Evolutionary conservation across 2,113 vertebrate genomes (phyloP), one percentile per base, ranked within the genome.

Genomic region (Sander vitreus): DNA sequence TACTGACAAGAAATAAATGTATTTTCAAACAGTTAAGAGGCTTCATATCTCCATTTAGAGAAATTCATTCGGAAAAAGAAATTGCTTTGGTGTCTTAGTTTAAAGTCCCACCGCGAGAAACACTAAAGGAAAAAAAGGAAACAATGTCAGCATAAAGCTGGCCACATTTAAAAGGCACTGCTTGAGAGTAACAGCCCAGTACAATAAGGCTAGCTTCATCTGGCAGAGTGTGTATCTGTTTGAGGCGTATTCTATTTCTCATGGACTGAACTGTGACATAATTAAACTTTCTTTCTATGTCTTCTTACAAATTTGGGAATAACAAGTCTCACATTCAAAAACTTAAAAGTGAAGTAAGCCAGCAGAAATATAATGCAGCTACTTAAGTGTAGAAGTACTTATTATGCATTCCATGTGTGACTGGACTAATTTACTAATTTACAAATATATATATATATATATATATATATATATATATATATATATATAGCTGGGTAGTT

Each of bases 11-110:
- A 84, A 80, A 80, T 82, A 85, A 87, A 85, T 73, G 72, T 73
- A 45, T 90, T 73, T 85, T 78, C 80, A 78, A 87, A 78, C 76
- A 30, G 72, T 79, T 80, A 88, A 84, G 58, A 81, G 83, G 62
- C 67, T 82, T 76, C 43, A 54, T n/a, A 59, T 73, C 72, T 82
- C 80, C 64, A 82, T 63, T 84, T 73, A 86, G 76, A 74, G 73
- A 69, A 68, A 88, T 63, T 84, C 59, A 66, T 84, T 85, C 60
- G 51, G 33, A 39, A 65, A 76, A 76, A 72, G 69, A 64, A 66
- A 75, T 69, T 9, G 75, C 86, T 76, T 85, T 68, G 67, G 53
- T 25, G 73, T 83, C 59, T 86, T 59, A 5, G 64, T 79, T 81
- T 85, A 36, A 83, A 83, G 67, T 80, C 62, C 62, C 55, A 69